Conservation (phyloP, 2,888 invertebrate genomes). For the Noctua fimbriata region DNA sequence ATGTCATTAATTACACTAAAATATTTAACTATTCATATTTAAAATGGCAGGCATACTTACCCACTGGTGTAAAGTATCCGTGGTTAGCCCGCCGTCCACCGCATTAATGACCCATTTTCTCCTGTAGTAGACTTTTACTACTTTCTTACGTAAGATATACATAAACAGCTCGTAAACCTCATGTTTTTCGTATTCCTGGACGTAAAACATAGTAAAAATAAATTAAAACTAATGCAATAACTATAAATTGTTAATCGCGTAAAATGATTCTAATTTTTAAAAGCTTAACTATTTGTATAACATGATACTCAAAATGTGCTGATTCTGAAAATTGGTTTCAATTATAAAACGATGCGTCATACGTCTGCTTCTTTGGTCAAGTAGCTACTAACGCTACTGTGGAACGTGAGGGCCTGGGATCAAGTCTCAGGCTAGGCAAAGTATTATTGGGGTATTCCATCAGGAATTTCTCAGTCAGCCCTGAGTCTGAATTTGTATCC, state of each 20-base stretch:
- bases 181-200: slow-evolving; percentile 58
- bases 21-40: neutral
- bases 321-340: no score
- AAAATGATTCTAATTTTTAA: slow-evolving; percentile 52
- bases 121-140: slow-evolving; percentile 50
- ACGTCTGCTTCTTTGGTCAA: no score
- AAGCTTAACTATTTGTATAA: slow-evolving; percentile 54
- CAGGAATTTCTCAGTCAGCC: no score
- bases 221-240: slow-evolving; percentile 59
- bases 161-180: slow-evolving; percentile 68
- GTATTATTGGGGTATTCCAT: no score
- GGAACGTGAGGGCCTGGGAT: no score
- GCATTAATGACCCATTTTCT: slow-evolving; percentile 60
- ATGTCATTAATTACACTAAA: neutral
- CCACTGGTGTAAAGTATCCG: neutral
- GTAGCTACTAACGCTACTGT: no score
- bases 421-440: no score
- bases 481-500: no score
- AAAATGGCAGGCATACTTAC: neutral
- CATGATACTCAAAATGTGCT: slow-evolving; percentile 31
- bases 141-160: slow-evolving; percentile 59
- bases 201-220: slow-evolving; percentile 54
- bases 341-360: no score
- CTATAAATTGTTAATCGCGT: slow-evolving; percentile 52
- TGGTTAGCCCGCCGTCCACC: slow-evolving; percentile 4